phyloP scores from a whole-genome alignment of 2,797 vertebrate species.

The Cynopterus sphinx region DNA sequence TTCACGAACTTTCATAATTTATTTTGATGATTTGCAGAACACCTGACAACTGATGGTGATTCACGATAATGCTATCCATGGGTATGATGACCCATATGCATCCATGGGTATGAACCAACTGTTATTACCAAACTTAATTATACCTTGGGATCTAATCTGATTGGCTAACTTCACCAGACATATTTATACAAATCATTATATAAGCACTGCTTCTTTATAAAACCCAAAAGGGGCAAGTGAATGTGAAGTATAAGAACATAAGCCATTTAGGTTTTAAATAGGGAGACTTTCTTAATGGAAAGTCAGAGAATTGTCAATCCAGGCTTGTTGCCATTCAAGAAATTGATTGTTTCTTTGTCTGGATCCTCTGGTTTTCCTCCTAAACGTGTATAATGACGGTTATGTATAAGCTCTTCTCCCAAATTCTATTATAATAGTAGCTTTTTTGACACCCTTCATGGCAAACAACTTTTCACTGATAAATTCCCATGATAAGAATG shows the following conservation, averaged over 20 bases:
- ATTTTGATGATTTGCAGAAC: neutral
- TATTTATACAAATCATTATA: neutral
- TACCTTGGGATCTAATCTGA: neutral
- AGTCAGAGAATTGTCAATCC: neutral
- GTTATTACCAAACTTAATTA: neutral
- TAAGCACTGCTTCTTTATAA: neutral
- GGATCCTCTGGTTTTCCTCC: neutral
- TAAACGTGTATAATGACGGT: neutral
- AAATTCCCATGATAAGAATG: neutral
- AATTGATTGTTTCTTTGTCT: neutral
- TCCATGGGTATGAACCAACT: neutral
- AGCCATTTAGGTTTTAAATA: neutral
- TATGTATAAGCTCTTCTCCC: neutral
- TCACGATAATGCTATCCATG: neutral
- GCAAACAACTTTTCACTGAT: neutral
- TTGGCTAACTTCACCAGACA: neutral
- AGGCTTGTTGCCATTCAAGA: neutral
- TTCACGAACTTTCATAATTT: neutral
- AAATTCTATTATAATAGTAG: neutral
- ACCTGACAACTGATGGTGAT: neutral
- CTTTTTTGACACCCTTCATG: neutral
- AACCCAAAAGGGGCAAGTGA: neutral
- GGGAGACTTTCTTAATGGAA: neutral
- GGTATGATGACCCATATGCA: neutral
- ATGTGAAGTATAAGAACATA: neutral